Conservation (phyloP, 2,888 invertebrate species). For the Temnothorax unifasciatus region DNA sequence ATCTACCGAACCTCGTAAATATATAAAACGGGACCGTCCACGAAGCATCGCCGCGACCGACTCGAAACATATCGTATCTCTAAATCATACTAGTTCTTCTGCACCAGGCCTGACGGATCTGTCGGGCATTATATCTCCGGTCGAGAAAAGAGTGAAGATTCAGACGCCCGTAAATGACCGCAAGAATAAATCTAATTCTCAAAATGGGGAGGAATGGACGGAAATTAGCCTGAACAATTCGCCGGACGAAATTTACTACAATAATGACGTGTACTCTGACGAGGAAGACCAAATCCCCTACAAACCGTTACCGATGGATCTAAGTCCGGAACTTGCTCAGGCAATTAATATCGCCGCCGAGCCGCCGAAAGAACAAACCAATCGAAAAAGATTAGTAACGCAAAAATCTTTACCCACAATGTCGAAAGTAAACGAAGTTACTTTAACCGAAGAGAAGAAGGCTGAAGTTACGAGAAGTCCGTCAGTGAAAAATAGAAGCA, state of each 20-base stretch:
- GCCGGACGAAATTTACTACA: conserved; percentile 89
- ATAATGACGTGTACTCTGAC: conserved; percentile 87
- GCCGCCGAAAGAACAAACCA: conserved; percentile 74
- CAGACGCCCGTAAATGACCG: conserved; percentile 73
- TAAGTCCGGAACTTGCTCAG: conserved; percentile 81
- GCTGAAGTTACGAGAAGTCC: conserved; percentile 85
- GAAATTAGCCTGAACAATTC: conserved; percentile 91
- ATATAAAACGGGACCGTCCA: conserved; percentile 84
- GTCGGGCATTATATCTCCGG: conserved; percentile 76
- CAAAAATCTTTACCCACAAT: conserved; percentile 87
- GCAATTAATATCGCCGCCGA: conserved; percentile 72
- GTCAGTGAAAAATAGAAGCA: conserved; percentile 82
- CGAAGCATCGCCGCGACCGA: conserved; percentile 81
- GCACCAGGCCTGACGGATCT: conserved; percentile 81
- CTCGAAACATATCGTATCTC: conserved; percentile 78
- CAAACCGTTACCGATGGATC: conserved; percentile 85
- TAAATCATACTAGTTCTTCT: conserved; percentile 78
- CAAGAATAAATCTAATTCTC: conserved; percentile 65
- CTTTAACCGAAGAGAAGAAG: conserved; percentile 79
- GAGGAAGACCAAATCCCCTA: conserved; percentile 86
- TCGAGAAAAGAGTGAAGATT: conserved; percentile 78
- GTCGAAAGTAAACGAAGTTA: conserved; percentile 81
- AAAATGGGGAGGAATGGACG: conserved; percentile 90
- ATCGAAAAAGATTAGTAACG: conserved; percentile 83
- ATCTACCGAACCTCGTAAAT: conserved; percentile 83